Evolutionary conservation across 2,797 vertebrate genomes (phyloP), one percentile per base, ranked within the genome.

Genomic region (Gouania willdenowi): DNA sequence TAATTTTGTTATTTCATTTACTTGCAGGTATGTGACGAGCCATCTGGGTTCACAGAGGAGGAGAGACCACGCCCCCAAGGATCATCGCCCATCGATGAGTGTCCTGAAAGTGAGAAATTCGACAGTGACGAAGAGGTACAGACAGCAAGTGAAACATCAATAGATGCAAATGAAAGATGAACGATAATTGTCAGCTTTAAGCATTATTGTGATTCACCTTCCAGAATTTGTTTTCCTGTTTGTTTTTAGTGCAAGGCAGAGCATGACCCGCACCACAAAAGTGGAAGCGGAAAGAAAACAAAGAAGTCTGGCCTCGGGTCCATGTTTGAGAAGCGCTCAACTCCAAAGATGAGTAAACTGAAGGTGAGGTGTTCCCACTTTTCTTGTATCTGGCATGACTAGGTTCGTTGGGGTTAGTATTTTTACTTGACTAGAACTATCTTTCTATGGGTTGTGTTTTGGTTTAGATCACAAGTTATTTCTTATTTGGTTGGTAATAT

Each of bases 41-140:
- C 89, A 5, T 34, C 85, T 50, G 83, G 85, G 66, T 76, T 85
- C 58, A 66, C 81, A 70, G 94, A 95, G 81, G 85, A 70, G 53
- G 84, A 97, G 50, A 84, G 96, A 49, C 96, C 97, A 8, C 90
- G 94, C 3, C 97, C 97, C 19, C 97, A 99, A 56, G 97, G 97
- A 43, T 98, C 96, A 8, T 99, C 97, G 2, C 97, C 97, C 0
- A 89, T 98, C 31, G 96, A 96, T 21, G 96, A 99, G 51, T 94
- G 68, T 45, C 75, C 84, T 1, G 91, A 91, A 16, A 74, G 74
- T 0, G 90, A 89, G 6, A 84, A 88, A 26, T 87, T 17, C 0
- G 79, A 81, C 53, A 70, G 71, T 37, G 80, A 85, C 60, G 84
- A 84, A 74, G 84, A 91, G 91, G 96, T 91, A 79, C 8, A 17